Evolutionary conservation across 2,888 invertebrate genomes (phyloP), one percentile per base, ranked within the genome.

Genomic region (Chymomyza amoena): DNA sequence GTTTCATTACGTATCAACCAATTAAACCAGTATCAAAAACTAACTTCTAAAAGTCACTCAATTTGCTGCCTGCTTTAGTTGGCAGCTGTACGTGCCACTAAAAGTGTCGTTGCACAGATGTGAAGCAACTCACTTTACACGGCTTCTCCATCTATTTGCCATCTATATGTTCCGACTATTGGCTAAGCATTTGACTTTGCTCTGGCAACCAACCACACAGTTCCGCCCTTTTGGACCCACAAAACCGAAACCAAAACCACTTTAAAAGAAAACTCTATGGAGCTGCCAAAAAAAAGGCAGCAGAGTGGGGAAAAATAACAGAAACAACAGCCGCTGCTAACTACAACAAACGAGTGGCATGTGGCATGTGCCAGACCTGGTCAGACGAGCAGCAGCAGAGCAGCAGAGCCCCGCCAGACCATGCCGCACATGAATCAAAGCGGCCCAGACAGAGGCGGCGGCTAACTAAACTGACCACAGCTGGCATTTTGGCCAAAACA

Each of bases 321-420:
- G 68, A 56, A 65, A 69, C 56, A 61, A 65, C 64, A 70, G 78
- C 57, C 66, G 69, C 61, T 59, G 63, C 57, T 39, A 54, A 45
- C 39, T 45, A 13, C 39, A 45, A 45, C 39, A 45, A 45, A 45
- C 39, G 13, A 45, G 39, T 45, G 39, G 39, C 39, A 45, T 45
- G 13, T 45, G 39, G 39, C 39, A 45, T 45, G 39, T 45, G 39
- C 39, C 39, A 45, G 39, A 45, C 13, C 39, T 45, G 39, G 39
- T 45, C 36, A 36, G 36, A 9, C n/a, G n/a, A 36, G 7, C 36
- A 25, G 25, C 25, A 25, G 25, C 32, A 45, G 39, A 25, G 25
- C 25, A 25, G 25, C 32, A 45, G 39, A 10, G 13, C 39, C 39
- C 39, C 1, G 39, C 39, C 39, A 45, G 13, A 45, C 39, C 39